phyloP scores from a whole-genome alignment of 2,888 invertebrate species.

The Eristalis intricaria region DNA sequence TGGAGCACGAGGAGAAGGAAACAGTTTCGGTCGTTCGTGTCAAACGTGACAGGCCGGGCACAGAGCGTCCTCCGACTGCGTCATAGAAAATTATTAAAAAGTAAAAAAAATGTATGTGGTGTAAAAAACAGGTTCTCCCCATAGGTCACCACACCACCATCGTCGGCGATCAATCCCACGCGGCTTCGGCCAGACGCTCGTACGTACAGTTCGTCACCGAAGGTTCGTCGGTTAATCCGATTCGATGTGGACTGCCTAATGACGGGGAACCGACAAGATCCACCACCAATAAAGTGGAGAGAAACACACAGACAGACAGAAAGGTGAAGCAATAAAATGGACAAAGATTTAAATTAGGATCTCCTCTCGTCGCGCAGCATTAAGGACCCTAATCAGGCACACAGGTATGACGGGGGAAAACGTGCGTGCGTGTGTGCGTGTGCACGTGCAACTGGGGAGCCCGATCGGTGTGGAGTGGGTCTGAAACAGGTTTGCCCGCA shows the following conservation, averaged over 20 bases:
- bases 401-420: background rate
- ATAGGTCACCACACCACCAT: background rate
- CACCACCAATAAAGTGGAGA: background rate
- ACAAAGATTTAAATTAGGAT: background rate
- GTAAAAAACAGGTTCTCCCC: background rate
- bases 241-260: constrained; percentile 3
- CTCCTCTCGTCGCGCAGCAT: background rate
- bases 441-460: constrained; percentile 8
- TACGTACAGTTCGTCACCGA: background rate
- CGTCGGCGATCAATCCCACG: background rate
- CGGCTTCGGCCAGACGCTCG: background rate
- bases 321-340: constrained; percentile 13
- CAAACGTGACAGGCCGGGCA: constrained; percentile 8
- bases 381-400: constrained; percentile 8
- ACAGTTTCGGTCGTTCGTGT: constrained; percentile 27
- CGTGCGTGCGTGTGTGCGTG: background rate
- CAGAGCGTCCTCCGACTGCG: background rate
- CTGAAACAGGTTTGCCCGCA: background rate
- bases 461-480: background rate
- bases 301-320: background rate
- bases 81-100: background rate
- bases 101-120: background rate
- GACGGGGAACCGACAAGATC: background rate
- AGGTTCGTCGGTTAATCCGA: background rate
- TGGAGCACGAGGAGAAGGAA: background rate